phyloP scores from a whole-genome alignment of 2,113 vertebrate species.

The Mormoops blainvillei region DNA sequence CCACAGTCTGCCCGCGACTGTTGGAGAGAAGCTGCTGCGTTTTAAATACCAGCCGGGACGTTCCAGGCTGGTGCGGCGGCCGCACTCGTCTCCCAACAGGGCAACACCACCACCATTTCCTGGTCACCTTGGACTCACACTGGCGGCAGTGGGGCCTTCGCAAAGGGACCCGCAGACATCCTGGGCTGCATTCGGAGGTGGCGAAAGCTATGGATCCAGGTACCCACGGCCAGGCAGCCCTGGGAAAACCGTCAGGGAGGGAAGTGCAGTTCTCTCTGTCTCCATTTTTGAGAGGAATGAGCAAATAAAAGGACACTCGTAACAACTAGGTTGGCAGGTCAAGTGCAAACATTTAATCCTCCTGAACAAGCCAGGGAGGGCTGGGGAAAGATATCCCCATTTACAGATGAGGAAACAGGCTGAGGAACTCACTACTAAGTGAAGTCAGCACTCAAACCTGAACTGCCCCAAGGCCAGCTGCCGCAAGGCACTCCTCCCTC shows the following conservation, averaged over 20 bases:
- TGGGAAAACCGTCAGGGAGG: background rate
- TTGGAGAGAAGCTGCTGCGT: background rate
- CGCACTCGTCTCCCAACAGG: background rate
- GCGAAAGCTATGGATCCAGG: background rate
- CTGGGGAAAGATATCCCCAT: no score
- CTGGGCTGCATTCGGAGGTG: background rate
- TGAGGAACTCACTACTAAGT: background rate
- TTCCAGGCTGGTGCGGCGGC: background rate
- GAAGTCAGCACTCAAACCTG: background rate
- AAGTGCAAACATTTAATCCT: background rate
- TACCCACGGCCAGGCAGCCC: background rate
- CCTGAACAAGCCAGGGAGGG: background rate
- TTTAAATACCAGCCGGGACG: background rate
- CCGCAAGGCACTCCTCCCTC: background rate
- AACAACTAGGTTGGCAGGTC: background rate
- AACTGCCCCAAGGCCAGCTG: background rate
- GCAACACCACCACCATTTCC: background rate
- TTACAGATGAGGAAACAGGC: background rate
- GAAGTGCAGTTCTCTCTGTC: background rate
- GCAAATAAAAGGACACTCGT: background rate
- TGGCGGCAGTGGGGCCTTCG: background rate
- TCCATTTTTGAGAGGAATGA: constrained; percentile 2
- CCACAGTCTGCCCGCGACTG: background rate
- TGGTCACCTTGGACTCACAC: background rate
- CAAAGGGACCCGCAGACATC: background rate